Base-by-base conservation (phyloP, 2,888 invertebrate genomes). In the Apotomis capreana region DNA sequence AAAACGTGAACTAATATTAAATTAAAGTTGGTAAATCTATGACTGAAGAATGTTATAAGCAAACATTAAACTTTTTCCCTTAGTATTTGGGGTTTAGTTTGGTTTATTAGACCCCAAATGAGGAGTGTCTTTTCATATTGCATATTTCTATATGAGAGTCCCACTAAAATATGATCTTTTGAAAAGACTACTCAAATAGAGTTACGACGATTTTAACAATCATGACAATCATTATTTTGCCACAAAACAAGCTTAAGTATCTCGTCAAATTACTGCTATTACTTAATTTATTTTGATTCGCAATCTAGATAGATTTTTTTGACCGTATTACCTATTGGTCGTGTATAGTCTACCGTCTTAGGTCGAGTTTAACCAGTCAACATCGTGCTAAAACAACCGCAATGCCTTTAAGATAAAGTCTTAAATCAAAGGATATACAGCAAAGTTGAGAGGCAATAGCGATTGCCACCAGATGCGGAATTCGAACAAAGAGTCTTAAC, bases 401-500 rank as follows among this genome's bases (percentile, higher is more conserved):
- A 37, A 37, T 51, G 3, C 2, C 36, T 36, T 51, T n/a, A 12
- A 5, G 15, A 37, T 62, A 62, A 51, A 62, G 51, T 37, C 51
- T 37, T 1, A 51, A 51, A 37, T 62, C 13, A 13, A 51, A 51
- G n/a, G 26, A 5, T n/a, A n/a, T 6, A 8, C 6, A 36, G 61
- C 49, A 10, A 37, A 8, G 51, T 62, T 8, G 51, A 62, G 37
- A 58, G 36, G n/a, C n/a, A 3, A 62, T 8, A 26, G n/a, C 52
- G 52, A 40, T 52, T 63, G 40, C 49, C 26, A 10, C 4, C 51
- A 10, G 59, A 12, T 13, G 37, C 59, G 59, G 52, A 68, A 68
- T 68, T 51, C 51, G 12, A n/a, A 67, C 67, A 26, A 51, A 62
- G 62, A 61, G 36, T 57, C 26, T 36, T 52, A 59, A 68, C 40